Base-by-base conservation (phyloP, 2,888 invertebrate genomes). In the Odontocerum albicorne region DNA sequence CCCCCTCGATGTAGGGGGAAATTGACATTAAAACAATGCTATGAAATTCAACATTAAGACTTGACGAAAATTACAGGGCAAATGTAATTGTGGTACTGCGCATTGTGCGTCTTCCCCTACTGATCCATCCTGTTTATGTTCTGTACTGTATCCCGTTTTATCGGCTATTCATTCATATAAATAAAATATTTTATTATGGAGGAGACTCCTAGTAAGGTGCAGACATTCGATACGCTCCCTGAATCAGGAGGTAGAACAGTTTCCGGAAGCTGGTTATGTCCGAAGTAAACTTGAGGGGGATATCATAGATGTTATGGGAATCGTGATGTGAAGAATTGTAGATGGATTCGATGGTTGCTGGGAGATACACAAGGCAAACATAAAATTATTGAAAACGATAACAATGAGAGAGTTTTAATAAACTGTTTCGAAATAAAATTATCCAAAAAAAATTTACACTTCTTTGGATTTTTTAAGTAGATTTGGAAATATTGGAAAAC, bases 141-240 rank as follows among this genome's bases (percentile, higher is more conserved):
- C 46, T 16, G 6, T 27, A 19, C 39, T 36, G 16, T 16, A 31
- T 31, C 47, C 33, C 22, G 35, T 43, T 55, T 59, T 59, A 59
- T 55, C 47, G 52, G 46, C 59, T 59, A 59, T 55, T 59, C 55
- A 51, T 59, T 51, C 59, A 55, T 55, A 59, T 59, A 59, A 59
- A 59, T 59, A 59, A 59, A 59, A 59, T 59, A 59, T 57, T 59
- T 59, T 55, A 59, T 33, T 49, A 40, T 56, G 17, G 40, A 32
- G 50, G 40, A 45, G 49, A 59, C 49, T 55, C 47, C 51, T 42
- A 43, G 46, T 22, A 47, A 35, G 50, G 36, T 22, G 43, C 40
- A 21, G 49, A 17, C 43, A 40, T 50, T 50, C 35, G 50, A 43
- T 22, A 31, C 42, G 50, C 42, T 42, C 31, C 43, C 42, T 20